Evolutionary conservation across 1,140 invertebrate species (phyloP).

Genomic region (Euwallacea similis): DNA sequence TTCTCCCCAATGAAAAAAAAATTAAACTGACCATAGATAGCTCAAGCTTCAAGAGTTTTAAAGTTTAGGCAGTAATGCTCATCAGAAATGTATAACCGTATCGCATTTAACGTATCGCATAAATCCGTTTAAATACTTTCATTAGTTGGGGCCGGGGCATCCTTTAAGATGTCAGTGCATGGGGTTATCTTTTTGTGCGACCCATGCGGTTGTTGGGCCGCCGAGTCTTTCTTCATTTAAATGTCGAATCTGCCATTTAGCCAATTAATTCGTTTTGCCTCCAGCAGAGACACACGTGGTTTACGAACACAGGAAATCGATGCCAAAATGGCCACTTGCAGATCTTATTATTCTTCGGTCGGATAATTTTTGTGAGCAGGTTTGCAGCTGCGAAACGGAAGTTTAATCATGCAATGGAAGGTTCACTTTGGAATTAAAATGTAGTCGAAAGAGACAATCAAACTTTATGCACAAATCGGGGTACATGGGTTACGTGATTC

Average conservation of each 20-base stretch:
- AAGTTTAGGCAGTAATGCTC: no score
- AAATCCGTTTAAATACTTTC: slow-evolving; percentile 34
- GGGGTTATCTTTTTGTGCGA: slow-evolving; percentile 29
- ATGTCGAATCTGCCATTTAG: slow-evolving; percentile 38
- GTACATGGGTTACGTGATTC: no score
- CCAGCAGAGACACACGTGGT: slow-evolving; percentile 37
- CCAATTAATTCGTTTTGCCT: slow-evolving; percentile 39
- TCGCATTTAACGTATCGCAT: slow-evolving; percentile 16
- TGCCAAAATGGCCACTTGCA: background rate
- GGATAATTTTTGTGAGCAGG: background rate
- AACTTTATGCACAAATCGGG: no score
- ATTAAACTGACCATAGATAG: no score
- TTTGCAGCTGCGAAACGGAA: no score
- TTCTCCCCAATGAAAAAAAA: no score
- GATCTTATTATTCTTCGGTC: background rate
- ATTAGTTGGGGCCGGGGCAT: slow-evolving; percentile 26
- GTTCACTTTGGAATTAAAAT: no score
- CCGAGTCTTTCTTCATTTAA: slow-evolving; percentile 38
- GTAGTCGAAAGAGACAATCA: no score
- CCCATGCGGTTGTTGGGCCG: slow-evolving; percentile 14
- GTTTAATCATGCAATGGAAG: no score
- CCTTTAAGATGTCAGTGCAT: slow-evolving; percentile 29
- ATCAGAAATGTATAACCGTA: background rate
- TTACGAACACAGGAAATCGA: slow-evolving; percentile 30
- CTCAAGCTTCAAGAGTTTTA: no score